A percentile compares a stretch with the other conserved stretches of the same genome.
Evolutionary conservation across 2,113 vertebrate genomes (phyloP).

Genomic region (Alouatta palliata): DNA sequence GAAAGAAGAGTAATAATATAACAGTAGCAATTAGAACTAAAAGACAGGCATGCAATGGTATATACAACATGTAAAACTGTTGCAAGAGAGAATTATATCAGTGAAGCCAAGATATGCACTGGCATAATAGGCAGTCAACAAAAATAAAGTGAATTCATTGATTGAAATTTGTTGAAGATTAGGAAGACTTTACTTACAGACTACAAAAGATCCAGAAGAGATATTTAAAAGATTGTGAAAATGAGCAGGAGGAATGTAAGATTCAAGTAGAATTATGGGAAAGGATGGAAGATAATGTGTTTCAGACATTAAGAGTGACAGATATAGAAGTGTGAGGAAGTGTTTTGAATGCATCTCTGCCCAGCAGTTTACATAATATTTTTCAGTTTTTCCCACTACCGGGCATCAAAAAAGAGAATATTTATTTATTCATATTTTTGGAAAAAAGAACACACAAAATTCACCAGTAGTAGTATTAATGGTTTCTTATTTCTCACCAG

Average conservation of each 20-base stretch:
- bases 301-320: background rate
- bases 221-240: no score
- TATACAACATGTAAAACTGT: background rate
- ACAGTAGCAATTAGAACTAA: background rate
- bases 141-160: background rate
- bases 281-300: background rate
- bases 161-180: background rate
- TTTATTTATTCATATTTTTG: background rate
- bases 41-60: background rate
- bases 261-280: background rate
- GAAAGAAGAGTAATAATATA: background rate
- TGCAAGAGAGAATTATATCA: background rate
- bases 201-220: background rate
- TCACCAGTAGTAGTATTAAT: background rate
- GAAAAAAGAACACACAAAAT: no score
- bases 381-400: background rate
- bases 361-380: background rate
- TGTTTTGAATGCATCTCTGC: background rate
- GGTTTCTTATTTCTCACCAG: background rate
- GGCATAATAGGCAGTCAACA: background rate
- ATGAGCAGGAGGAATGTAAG: background rate
- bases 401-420: background rate
- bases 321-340: rapidly evolving
- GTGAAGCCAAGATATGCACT: background rate
- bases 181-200: background rate